Evolutionary conservation across 2,888 invertebrate species (phyloP).

Genomic region (Cephus sareptanus): DNA sequence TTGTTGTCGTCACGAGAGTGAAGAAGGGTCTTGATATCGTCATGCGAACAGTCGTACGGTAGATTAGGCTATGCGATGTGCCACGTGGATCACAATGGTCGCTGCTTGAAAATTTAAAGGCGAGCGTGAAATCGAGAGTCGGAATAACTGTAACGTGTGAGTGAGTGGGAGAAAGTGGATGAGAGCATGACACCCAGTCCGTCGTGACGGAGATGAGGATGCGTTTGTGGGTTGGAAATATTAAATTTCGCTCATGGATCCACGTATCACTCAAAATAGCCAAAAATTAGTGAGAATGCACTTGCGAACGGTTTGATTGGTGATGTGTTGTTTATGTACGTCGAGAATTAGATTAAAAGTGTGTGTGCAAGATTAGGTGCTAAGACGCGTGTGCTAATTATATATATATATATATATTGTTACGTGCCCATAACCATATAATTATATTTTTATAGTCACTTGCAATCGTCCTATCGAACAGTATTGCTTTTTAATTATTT

Average conservation of each 20-base stretch:
- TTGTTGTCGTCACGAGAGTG: neutral
- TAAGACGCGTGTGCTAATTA: constrained; percentile 25
- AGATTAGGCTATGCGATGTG: constrained; percentile 41
- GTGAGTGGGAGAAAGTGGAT: neutral
- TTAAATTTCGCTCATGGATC: constrained; percentile 30
- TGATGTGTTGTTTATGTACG: constrained; percentile 42
- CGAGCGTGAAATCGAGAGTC: constrained; percentile 12
- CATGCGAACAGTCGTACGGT: constrained; percentile 21
- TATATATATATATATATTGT: neutral
- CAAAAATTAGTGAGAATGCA: constrained; percentile 39
- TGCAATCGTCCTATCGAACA: neutral
- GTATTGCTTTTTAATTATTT: neutral
- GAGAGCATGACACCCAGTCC: neutral
- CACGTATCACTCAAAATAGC: constrained; percentile 45
- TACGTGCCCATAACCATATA: no score
- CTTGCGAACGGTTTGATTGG: constrained; percentile 47
- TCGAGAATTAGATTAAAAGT: constrained; percentile 39
- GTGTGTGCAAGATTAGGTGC: constrained; percentile 38
- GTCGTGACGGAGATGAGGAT: neutral
- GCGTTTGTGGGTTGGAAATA: neutral
- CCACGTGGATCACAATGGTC: constrained; percentile 45
- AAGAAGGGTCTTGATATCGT: neutral
- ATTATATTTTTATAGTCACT: no score
- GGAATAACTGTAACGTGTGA: neutral
- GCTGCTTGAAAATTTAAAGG: constrained; percentile 15